Percentiles rank a stretch among this genome's conserved stretches.
These are phyloP conservation scores for Drymodes brunneopygia DNA, from an alignment of 2,113 vertebrate genomes.

Conservation along the genomic window DNA sequence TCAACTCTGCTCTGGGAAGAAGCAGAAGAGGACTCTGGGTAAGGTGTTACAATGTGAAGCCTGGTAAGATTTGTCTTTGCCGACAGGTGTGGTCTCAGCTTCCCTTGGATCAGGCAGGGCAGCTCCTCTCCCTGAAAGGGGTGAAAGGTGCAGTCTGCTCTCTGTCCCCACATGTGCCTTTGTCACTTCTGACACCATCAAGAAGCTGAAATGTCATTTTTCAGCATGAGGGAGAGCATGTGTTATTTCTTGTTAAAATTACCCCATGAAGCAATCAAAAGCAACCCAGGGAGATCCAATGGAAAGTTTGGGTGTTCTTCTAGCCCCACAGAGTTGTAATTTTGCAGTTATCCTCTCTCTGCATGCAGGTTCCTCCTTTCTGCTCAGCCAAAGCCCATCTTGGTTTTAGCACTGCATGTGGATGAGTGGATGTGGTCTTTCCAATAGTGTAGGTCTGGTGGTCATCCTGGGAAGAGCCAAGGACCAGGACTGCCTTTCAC, in stretches of 20 bases:
- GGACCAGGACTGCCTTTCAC: background rate
- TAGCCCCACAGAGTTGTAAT: background rate
- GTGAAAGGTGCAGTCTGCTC: background rate
- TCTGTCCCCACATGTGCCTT: background rate
- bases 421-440: background rate
- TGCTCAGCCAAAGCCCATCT: background rate
- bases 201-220: background rate
- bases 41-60: constrained; percentile 1
- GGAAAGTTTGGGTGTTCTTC: background rate
- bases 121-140: background rate
- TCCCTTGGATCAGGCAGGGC: background rate
- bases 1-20: constrained; percentile 57
- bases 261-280: background rate
- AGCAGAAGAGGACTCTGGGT: constrained; percentile 45
- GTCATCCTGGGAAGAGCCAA: background rate
- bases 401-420: background rate
- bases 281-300: background rate
- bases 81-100: constrained; percentile 16
- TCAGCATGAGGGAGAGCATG: background rate
- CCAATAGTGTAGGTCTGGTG: background rate
- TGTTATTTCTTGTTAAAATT: background rate
- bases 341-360: background rate
- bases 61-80: constrained; percentile 43
- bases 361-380: fast-evolving
- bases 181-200: background rate